Evolutionary conservation across 1,140 invertebrate species (phyloP).

Genomic region (Parasteatoda tepidariorum): DNA sequence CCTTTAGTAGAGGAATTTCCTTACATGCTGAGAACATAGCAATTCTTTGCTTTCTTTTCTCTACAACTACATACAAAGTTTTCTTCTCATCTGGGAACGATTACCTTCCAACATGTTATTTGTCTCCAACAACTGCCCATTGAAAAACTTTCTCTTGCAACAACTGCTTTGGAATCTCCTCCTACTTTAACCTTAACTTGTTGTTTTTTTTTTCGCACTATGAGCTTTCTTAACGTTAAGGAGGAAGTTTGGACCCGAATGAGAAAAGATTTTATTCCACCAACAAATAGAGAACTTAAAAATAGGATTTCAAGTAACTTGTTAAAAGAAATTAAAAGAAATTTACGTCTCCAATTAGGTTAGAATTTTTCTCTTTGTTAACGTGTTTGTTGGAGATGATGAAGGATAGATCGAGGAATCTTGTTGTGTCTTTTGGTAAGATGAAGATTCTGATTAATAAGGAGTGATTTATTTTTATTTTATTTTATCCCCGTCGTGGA

Average conservation of each 20-base stretch:
- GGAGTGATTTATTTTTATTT: too few relatives aligned
- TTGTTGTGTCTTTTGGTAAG: too few relatives aligned
- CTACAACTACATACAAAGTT: neutral
- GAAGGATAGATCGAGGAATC: too few relatives aligned
- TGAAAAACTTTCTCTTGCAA: neutral
- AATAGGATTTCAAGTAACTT: neutral
- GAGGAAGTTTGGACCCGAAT: neutral
- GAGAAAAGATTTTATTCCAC: neutral
- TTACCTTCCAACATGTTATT: neutral
- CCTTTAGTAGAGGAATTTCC: too few relatives aligned
- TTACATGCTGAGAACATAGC: too few relatives aligned
- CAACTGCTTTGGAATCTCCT: neutral
- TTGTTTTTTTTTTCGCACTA: neutral
- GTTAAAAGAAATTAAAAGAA: too few relatives aligned
- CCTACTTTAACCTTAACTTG: neutral
- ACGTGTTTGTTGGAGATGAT: too few relatives aligned
- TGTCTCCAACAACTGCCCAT: neutral
- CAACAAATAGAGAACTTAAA: neutral
- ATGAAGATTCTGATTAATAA: too few relatives aligned
- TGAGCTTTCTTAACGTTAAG: neutral
- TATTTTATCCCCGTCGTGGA: too few relatives aligned
- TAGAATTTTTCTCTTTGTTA: too few relatives aligned
- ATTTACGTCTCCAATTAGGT: too few relatives aligned
- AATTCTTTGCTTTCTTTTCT: neutral
- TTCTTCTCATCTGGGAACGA: neutral